Base-by-base conservation (phyloP, 1,140 invertebrate genomes). In the Caenorhabditis remanei region DNA sequence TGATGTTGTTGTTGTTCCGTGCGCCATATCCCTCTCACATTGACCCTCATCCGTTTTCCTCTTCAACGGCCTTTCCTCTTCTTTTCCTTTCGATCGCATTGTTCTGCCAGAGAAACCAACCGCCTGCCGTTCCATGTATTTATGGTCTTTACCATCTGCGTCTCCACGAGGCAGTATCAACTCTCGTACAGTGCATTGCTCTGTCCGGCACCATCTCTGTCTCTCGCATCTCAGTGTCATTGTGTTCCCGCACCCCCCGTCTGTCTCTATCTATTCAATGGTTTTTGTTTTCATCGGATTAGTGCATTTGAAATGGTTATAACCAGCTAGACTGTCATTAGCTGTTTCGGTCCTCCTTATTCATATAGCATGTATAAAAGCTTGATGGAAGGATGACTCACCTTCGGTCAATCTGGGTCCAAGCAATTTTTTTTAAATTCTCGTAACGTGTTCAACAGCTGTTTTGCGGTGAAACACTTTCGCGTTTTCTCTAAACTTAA, bases 221-320 rank as follows among this genome's bases (percentile, higher is more conserved):
- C 14, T 53, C 71, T 79, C 71, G n/a, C 71, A 24, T 79, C 71
- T 79, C 71, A 46, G 71, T 79, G 71, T 50, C 71, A 79, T 79
- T 79, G 63, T 67, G 71, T 79, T 79, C 71, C 71, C 71, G 71
- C 71, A 79, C 50, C 50, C 71, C 0, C 43, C 71, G 71, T 79
- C 71, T 79, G 71, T 50, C 71, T 79, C 46, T 24, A 79, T 48
- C 71, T 19, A 24, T 48, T 4, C 16, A 43, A 50, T 4, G 71
- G 71, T 79, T 79, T 79, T 79, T 79, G 71, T 79, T 79, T 79
- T 79, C 71, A 24, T 79, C 71, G 71, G 71, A 79, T 79, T 79
- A 79, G 46, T 50, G 71, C 46, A 79, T 79, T 71, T n/a, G 16
- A 71, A 71, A 46, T 71, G 40, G 71, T 79, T 79, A 41, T 11